Evolutionary conservation across 2,797 vertebrate species (phyloP), one percentile per base, ranked within the genome.

Genomic region (Coregonus ussuriensis): DNA sequence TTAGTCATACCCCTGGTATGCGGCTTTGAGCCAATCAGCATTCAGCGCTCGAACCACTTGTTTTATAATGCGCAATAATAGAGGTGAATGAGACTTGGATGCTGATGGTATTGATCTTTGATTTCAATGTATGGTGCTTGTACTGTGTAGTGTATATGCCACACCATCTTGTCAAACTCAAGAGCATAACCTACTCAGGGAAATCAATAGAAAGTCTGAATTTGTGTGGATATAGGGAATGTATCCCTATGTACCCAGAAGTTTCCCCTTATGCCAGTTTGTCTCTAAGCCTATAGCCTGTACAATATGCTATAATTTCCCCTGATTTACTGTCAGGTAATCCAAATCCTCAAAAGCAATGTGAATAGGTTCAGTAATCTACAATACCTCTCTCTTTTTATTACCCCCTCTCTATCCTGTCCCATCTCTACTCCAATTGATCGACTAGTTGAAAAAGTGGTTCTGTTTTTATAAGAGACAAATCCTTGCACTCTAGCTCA

Each of bases 301-400:
- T 47, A 11, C 41, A 56, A 18, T 56, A n/a, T 56, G 56, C n/a
- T 7, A 59, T 59, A 2, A 6, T 59, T 59, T 59, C 56, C 5
- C 56, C 18, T 18, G 11, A 21, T 7, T 59, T 59, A 21, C 56
- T 59, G 56, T 18, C 56, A 59, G 18, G 16, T 18, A 59, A 59
- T 59, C 56, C 56, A 59, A 59, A 59, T 59, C 56, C 56, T 18
- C 56, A 59, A 59, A 18, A 59, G 18, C 41, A 47, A 47, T 47
- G 41, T 47, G 9, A 47, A 47, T 47, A 13, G 41, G 41, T 47
- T 47, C 41, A 47, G 41, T 47, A 13, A 7, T 41, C 6, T 6
- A 41, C 37, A 18, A 56, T n/a, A 59, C 53, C 73, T 66, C 73
- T 74, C 73, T 74, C 62, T 74, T 62, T 74, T 41, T 74, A 35